These are phyloP conservation scores for Pandemis cinnamomeana DNA, from an alignment of 2,888 invertebrate species.

Conservation along the genomic window DNA sequence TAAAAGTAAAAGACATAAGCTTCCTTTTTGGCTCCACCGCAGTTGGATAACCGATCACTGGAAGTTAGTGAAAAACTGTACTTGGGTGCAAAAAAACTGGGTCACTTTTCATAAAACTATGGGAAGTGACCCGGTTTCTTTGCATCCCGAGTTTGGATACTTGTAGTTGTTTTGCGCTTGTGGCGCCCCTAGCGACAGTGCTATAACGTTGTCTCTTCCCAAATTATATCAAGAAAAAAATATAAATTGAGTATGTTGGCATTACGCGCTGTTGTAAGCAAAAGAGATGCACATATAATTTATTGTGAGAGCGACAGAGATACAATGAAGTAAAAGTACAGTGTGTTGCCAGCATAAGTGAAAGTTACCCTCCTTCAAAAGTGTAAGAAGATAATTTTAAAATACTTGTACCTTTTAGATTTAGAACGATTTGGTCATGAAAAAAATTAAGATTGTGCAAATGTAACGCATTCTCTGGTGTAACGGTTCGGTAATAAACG, in stretches of 20 bases:
- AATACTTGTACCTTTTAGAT: slow-evolving; percentile 10
- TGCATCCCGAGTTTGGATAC: background rate
- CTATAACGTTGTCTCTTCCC: background rate
- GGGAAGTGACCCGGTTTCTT: background rate
- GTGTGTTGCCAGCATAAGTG: background rate
- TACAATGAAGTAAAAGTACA: background rate
- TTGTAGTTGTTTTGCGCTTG: background rate
- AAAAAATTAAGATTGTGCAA: background rate
- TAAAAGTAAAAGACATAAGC: too few species aligned
- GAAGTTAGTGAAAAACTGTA: too few species aligned
- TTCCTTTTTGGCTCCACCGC: too few species aligned
- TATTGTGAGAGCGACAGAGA: background rate
- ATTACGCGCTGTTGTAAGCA: background rate
- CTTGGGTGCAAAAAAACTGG: too few species aligned
- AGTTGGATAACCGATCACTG: too few species aligned
- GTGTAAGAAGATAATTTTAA: background rate
- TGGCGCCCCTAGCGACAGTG: background rate
- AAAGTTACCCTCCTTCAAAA: background rate
- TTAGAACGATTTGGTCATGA: background rate
- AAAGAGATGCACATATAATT: background rate
- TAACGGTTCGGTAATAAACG: slow-evolving; percentile 3
- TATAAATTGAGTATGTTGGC: background rate
- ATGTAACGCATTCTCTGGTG: background rate
- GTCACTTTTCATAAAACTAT: too few species aligned
- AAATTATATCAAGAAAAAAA: background rate